phyloP scores from a whole-genome alignment of 2,797 vertebrate species.

The Bradypus variegatus region DNA sequence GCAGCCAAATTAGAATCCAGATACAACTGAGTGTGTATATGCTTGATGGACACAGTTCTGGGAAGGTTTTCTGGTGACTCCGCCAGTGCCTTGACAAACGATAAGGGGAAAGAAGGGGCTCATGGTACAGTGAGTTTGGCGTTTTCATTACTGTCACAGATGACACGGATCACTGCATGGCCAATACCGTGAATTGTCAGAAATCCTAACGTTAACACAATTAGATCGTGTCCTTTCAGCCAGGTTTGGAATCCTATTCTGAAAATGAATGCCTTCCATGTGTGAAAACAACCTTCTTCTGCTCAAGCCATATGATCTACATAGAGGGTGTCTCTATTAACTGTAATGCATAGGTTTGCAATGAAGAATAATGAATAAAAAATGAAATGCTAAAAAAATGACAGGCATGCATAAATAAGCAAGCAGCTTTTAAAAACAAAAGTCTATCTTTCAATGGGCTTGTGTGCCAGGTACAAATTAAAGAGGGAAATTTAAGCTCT shows the following conservation, averaged over 20 bases:
- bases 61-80: not conserved
- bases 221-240: conserved; percentile 39
- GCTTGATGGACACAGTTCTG: not conserved
- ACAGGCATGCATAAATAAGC: not conserved
- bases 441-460: not conserved
- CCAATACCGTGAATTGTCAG: conserved; percentile 37
- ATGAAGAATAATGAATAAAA: conserved; percentile 29
- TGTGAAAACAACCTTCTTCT: not conserved
- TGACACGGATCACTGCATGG: conserved; percentile 30
- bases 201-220: conserved; percentile 41
- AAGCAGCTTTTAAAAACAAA: not conserved
- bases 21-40: not conserved
- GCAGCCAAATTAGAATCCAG: not conserved
- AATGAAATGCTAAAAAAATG: conserved; percentile 16
- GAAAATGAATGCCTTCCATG: not conserved
- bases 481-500: not conserved
- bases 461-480: not conserved
- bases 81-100: conserved; percentile 3
- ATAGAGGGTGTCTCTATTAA: not conserved
- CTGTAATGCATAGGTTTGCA: not conserved
- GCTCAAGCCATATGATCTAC: not conserved
- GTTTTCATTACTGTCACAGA: conserved; percentile 37
- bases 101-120: conserved; percentile 25
- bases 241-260: not conserved
- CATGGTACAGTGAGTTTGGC: not conserved